Base-by-base conservation (phyloP, 2,888 invertebrate species). In the Ophioninae sp. region DNA sequence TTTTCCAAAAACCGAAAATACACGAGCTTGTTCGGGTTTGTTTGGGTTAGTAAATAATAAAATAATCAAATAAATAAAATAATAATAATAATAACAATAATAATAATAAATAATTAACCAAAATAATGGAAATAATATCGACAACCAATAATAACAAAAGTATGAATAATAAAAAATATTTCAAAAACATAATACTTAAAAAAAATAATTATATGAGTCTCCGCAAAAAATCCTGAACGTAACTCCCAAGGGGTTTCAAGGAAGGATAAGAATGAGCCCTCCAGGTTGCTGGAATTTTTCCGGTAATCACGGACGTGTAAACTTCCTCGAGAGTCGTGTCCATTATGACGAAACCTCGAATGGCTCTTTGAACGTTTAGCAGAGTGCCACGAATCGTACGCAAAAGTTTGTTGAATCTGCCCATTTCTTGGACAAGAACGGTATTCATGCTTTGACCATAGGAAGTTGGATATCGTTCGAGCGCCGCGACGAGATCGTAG, bases 391-490 rank as follows among this genome's bases (percentile, higher is more conserved):
- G 94, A 72, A 98, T 96, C 6, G 96, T 95, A n/a, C 91, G 93
- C 44, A 97, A 94, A 17, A 98, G 94, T 73, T 95, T 94, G 86
- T 97, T 97, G 90, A 96, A 97, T 65, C 97, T 93, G 13, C 96
- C 96, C 93, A 97, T 96, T 93, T 97, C 97, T 91, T 97, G 97
- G 1, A 97, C 96, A 81, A 98, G 94, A 0, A 98, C 98, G 0
- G 98, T 98, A 90, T 98, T 98, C 97, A 98, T 97, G 88, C 98
- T 98, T 94, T 98, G 97, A 92, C 96, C 93, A 93, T 98, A 95
- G 86, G 94, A 90, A 80, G 97, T 96, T 81, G 98, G 95, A 94
- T 96, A 96, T 93, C 96, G 94, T 91, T 95, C 93, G 91, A 96
- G 93, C 78, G 96, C 93, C 86, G 94, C 90, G 90, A 96, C 94